A percentile compares a stretch with the other conserved stretches of the same genome.
Evolutionary conservation across 2,797 vertebrate species (phyloP).

Genomic region (Tokudaia muenninki): DNA sequence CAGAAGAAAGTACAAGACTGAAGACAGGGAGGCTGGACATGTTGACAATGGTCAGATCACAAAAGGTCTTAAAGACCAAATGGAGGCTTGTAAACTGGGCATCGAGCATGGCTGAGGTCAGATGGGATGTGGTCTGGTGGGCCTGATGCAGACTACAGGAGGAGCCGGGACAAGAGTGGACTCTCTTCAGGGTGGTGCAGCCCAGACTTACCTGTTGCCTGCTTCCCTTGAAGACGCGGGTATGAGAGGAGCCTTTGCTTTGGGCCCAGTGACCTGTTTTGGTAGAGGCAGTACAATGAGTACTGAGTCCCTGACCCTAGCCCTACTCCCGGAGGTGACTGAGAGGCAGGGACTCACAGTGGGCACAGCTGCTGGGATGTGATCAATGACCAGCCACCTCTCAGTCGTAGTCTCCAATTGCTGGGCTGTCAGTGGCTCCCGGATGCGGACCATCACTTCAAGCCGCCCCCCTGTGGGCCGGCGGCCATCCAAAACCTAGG

Average conservation of each 20-base stretch:
- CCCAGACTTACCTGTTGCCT: conserved; percentile 75
- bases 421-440: conserved; percentile 92
- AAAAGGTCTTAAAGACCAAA: conserved; percentile 41
- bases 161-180: neutral
- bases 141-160: neutral
- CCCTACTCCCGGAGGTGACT: neutral
- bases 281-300: neutral
- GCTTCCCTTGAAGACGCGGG: conserved; percentile 63
- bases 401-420: conserved; percentile 92
- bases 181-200: neutral
- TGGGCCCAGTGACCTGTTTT: conserved; percentile 76
- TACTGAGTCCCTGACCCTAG: neutral
- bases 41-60: neutral
- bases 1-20: neutral
- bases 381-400: conserved; percentile 93
- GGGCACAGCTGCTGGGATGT: conserved; percentile 86
- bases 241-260: conserved; percentile 68
- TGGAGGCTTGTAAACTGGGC: neutral
- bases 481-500: conserved; percentile 94
- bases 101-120: neutral
- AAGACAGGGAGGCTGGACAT: neutral
- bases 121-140: neutral
- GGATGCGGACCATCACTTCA: conserved; percentile 93
- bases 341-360: conserved; percentile 81
- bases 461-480: conserved; percentile 93